Evolutionary conservation across 2,797 vertebrate species (phyloP), one percentile per base, ranked within the genome.

Genomic region (Cygnus olor): DNA sequence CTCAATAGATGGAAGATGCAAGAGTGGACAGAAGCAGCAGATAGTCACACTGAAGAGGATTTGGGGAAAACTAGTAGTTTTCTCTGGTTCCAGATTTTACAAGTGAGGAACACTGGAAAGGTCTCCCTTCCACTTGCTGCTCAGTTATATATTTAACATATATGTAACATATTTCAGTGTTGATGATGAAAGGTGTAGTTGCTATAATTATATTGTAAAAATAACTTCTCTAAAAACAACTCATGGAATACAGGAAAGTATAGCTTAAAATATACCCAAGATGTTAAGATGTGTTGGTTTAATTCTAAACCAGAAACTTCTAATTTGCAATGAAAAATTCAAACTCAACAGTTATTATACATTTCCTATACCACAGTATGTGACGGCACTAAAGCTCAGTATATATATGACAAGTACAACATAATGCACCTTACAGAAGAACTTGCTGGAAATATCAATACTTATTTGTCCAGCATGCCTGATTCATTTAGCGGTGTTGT

Each of bases 81-180:
- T 74, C 34, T 57, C 51, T 51, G 32, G 17, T 70, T 80, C 45
- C 51, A 70, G 47, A 51, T 27, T 14, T 8, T 79, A 4, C 8
- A 40, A 1, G 2, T 70, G 5, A 56, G 7, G 0, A 1, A 30
- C 9, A 34, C 32, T 28, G 38, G 38, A 40, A 42, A 63, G 61
- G 38, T 42, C 17, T 6, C 17, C 18, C 61, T 18, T 63, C 6
- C 8, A 11, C 0, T 0, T 19, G 44, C 24, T 9, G 11, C 36
- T 53, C 19, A 38, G 21, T 12, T 7, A 17, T 10, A 65, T 20
- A 21, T 42, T 76, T 27, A 53, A 61, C 20, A 64, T 3, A 38
- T 2, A 20, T 4, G 63, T 27, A 53, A 56, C 25, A 64, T 4
- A 34, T 4, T 17, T 7, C 63, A 10, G 13, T 22, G 10, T 38